phyloP scores from a whole-genome alignment of 2,888 invertebrate genomes.

The Sphecodes monilicornis region DNA sequence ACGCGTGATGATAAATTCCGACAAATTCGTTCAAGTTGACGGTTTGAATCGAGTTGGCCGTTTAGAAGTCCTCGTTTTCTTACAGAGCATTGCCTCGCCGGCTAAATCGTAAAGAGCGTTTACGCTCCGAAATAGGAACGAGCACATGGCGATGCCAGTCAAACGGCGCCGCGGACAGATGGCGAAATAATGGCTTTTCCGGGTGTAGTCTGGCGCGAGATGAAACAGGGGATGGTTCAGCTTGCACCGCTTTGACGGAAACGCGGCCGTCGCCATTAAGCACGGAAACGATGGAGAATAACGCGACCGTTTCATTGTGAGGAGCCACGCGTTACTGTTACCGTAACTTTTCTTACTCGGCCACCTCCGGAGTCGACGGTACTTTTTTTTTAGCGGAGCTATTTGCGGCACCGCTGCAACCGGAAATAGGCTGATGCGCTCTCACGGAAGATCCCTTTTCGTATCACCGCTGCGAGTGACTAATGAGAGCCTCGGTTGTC shows the following conservation, averaged over 20 bases:
- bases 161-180: conserved; percentile 35
- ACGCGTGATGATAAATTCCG: no score
- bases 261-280: background rate
- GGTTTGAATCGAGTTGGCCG: background rate
- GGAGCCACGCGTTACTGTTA: background rate
- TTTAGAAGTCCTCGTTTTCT: background rate
- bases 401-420: background rate
- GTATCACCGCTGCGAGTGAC: background rate
- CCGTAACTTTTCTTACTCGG: conserved; percentile 10
- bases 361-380: background rate
- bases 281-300: conserved; percentile 20
- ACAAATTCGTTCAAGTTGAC: no score
- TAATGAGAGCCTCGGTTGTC: background rate
- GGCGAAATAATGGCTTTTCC: conserved; percentile 49
- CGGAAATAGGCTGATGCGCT: conserved; percentile 15
- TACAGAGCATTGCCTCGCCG: background rate
- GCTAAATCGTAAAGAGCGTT: conserved; percentile 26
- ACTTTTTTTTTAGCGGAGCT: background rate
- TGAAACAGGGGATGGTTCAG: background rate
- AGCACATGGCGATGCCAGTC: conserved; percentile 29
- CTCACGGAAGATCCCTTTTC: conserved; percentile 10
- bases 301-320: conserved; percentile 19
- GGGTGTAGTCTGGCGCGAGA: conserved; percentile 18
- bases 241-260: background rate
- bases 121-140: conserved; percentile 20